These are phyloP conservation scores for Agrotis exclamationis DNA, from an alignment of 2,888 invertebrate genomes.

Conservation along the genomic window DNA sequence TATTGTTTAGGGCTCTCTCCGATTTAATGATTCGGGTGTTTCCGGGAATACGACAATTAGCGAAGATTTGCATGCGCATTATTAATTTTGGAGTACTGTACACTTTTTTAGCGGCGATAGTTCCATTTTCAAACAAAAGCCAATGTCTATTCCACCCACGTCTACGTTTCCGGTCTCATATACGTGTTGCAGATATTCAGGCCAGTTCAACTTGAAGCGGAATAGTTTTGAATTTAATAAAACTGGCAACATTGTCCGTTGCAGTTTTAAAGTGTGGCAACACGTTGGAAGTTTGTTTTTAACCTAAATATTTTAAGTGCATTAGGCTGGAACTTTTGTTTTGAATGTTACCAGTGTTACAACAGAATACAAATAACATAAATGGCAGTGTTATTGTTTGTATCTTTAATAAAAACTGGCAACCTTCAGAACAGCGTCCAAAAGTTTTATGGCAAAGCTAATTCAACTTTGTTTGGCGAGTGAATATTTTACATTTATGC, in stretches of 20 bases:
- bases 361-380: constrained; percentile 2
- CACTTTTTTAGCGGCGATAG: constrained; percentile 41
- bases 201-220: constrained; percentile 44
- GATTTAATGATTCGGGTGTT: too few species aligned
- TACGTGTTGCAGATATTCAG: constrained; percentile 59
- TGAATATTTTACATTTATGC: constrained; percentile 10
- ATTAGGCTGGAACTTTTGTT: constrained; percentile 39
- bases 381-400: constrained; percentile 1
- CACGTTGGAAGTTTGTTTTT: constrained; percentile 29
- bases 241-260: constrained; percentile 29
- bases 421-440: background rate
- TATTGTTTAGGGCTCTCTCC: too few species aligned
- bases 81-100: too few species aligned
- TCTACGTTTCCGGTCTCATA: constrained; percentile 58
- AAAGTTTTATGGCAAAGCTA: background rate
- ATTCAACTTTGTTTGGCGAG: constrained; percentile 9
- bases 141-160: constrained; percentile 57
- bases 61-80: too few species aligned
- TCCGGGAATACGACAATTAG: too few species aligned
- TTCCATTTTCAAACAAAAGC: constrained; percentile 60
- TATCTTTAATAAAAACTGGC: background rate
- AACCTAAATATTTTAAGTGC: constrained; percentile 46
- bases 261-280: constrained; percentile 27
- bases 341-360: constrained; percentile 27
- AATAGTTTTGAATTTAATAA: constrained; percentile 59